A percentile compares a stretch with the other conserved stretches of the same genome.
Conservation (phyloP, 2,797 vertebrate species). For the Balearica regulorum region DNA sequence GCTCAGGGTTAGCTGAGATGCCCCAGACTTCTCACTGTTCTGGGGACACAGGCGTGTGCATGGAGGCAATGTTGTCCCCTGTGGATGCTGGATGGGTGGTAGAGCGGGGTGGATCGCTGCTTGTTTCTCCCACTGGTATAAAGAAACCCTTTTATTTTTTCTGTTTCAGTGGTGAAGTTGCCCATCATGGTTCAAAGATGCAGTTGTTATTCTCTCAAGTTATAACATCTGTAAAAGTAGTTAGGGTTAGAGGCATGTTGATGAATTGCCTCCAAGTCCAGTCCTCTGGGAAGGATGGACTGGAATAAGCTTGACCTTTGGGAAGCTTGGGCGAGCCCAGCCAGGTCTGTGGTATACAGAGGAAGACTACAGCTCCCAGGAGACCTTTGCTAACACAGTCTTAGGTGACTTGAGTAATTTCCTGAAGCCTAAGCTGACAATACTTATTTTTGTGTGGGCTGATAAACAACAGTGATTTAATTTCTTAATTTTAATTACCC, state of each 20-base stretch:
- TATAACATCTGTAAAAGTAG: background rate
- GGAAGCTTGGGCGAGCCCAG: background rate
- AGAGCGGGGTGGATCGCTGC: background rate
- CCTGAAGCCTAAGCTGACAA: background rate
- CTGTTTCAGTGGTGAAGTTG: background rate
- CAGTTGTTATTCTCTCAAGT: background rate
- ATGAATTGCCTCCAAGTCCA: background rate
- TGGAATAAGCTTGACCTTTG: background rate
- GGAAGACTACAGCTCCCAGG: background rate
- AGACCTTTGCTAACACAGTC: background rate
- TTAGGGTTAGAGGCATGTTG: background rate
- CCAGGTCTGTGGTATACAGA: background rate
- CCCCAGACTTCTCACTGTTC: background rate
- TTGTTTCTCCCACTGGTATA: background rate
- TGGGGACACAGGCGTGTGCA: background rate
- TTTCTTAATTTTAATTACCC: background rate
- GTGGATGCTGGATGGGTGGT: background rate
- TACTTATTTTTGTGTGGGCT: background rate
- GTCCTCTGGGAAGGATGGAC: background rate
- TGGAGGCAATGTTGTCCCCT: accelerated
- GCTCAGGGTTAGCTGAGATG: background rate
- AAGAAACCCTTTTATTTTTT: background rate
- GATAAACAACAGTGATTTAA: background rate
- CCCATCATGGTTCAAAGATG: background rate
- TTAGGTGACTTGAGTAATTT: background rate